Evolutionary conservation across 2,888 invertebrate species (phyloP).

Genomic region (Abrostola triplasia): DNA sequence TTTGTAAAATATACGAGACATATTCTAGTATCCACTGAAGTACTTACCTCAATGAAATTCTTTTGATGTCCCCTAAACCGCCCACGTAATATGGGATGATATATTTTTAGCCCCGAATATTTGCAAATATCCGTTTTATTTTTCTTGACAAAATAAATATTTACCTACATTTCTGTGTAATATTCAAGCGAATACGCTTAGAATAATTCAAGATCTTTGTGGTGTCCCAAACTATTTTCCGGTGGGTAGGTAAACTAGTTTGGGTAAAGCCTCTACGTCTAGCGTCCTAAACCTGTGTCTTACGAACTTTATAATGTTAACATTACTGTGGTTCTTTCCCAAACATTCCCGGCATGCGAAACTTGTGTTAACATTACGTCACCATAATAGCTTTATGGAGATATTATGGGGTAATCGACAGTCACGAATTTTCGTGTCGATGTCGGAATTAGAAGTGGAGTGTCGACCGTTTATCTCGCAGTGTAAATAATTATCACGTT

Average conservation of each 20-base stretch:
- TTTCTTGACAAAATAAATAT: neutral
- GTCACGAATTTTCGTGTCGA: conserved; percentile 45
- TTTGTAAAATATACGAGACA: neutral
- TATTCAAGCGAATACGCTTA: neutral
- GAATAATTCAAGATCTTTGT: neutral
- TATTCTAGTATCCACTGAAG: neutral
- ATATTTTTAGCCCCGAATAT: conserved; percentile 15
- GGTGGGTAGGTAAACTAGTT: no score
- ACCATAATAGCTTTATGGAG: conserved; percentile 32
- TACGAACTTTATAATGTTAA: conserved; percentile 13
- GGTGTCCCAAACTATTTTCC: neutral
- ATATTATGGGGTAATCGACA: conserved; percentile 43
- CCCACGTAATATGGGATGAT: conserved; percentile 9
- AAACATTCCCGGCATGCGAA: conserved; percentile 28
- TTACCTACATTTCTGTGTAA: neutral
- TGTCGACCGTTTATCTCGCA: conserved; percentile 37
- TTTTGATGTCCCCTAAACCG: conserved; percentile 5
- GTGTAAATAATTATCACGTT: conserved; percentile 35
- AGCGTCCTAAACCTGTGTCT: conserved; percentile 5
- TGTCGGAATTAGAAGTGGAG: conserved; percentile 25
- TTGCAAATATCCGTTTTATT: conserved; percentile 4
- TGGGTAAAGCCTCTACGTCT: no score
- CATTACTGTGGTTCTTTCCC: conserved; percentile 19
- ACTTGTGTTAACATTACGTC: conserved; percentile 29
- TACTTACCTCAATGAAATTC: conserved; percentile 1